Base-by-base conservation (phyloP, 2,888 invertebrate species). In the Napeogenes sylphis region DNA sequence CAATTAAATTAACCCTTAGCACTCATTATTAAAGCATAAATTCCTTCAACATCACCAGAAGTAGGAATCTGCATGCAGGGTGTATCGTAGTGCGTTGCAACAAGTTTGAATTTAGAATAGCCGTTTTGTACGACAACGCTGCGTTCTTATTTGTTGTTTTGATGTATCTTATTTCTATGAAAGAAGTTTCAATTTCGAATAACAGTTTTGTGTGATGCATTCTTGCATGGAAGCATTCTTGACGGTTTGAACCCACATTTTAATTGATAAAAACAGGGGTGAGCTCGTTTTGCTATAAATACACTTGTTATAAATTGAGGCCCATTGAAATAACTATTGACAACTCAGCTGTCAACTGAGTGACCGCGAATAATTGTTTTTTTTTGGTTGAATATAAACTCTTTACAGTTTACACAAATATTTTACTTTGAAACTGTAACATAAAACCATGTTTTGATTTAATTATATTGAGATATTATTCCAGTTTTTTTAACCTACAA, bases 251-350 rank as follows among this genome's bases (percentile, higher is more conserved):
- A 75, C 76, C 78, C 71, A 77, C 77, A 77, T 77, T 79, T 81
- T 82, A 84, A 85, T 84, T 85, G 82, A 82, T 82, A 80, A 83
- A 79, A 81, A 72, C 72, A 68, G 74, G 79, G 80, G 81, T 76
- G 81, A 76, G 72, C 70, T 71, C 73, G 71, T 72, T 73, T 62
- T 61, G 65, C 68, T 65, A 70, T 70, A 70, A 70, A 69, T 68
- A 70, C 72, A 71, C 73, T 73, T 71, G 71, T 73, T 69, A 68
- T 62, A 62, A 61, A 69, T 65, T 68, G 66, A 66, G 68, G 65
- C 63, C 62, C 65, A 67, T 68, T 66, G 55, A 62, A 69, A 68
- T 67, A 68, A 65, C 68, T 68, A 68, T 68, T 65, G 68, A 64
- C 62, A 64, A 66, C 61, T 45, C 64, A 65, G 63, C 65, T 67